phyloP scores from a whole-genome alignment of 2,888 invertebrate species.

The Pandemis heparana region DNA sequence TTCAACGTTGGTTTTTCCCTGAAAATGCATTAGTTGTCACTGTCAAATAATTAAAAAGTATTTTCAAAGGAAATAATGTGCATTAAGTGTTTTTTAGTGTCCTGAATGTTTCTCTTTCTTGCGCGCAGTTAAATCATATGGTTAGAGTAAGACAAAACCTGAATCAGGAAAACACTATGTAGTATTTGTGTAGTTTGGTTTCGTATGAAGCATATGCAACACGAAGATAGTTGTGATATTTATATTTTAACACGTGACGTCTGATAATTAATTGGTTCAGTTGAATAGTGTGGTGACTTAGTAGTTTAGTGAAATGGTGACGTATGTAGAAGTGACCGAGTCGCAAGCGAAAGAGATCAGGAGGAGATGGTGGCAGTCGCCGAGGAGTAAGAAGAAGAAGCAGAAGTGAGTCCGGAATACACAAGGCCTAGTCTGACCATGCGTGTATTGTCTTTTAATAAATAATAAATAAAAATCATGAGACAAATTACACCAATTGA shows the following conservation, averaged over 20 bases:
- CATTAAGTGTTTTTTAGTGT: neutral
- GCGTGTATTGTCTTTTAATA: too few relatives aligned
- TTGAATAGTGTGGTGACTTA: neutral
- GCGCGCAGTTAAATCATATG: neutral
- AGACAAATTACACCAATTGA: too few relatives aligned
- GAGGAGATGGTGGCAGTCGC: conserved; percentile 74
- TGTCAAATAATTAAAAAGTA: neutral
- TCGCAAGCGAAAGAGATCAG: conserved; percentile 66
- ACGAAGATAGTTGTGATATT: neutral
- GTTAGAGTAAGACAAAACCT: neutral
- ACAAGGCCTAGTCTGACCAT: neutral
- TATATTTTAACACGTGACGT: neutral
- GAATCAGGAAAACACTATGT: neutral
- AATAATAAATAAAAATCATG: too few relatives aligned
- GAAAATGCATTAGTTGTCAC: neutral
- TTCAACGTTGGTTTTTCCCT: neutral
- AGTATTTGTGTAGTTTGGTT: neutral
- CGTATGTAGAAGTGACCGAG: conserved; percentile 61
- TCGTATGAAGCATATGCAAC: neutral
- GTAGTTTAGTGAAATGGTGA: conserved; percentile 53
- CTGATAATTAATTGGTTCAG: neutral
- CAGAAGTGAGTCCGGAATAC: conserved; percentile 55
- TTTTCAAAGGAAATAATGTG: neutral
- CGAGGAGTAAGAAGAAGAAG: conserved; percentile 63
- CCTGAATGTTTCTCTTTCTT: conserved; percentile 2